Evolutionary conservation across 1,140 invertebrate species (phyloP).

Genomic region (Bombus terrestris): DNA sequence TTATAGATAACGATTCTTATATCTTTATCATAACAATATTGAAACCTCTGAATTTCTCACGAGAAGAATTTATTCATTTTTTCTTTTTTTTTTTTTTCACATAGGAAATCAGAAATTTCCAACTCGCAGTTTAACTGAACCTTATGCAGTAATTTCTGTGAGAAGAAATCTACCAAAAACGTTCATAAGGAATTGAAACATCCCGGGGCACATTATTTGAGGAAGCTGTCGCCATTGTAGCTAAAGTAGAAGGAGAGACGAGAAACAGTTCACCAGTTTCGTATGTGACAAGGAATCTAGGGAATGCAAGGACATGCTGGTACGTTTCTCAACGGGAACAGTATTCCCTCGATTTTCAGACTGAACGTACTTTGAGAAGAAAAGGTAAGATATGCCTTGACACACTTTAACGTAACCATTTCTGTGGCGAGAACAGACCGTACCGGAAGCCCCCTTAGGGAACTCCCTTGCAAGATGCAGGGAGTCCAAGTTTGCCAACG

Average conservation of each 20-base stretch:
- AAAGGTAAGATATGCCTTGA: slow-evolving; percentile 52
- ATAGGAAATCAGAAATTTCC: background rate
- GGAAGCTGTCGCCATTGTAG: background rate
- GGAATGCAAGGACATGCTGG: slow-evolving; percentile 16
- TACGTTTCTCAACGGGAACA: background rate
- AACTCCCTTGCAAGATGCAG: slow-evolving; percentile 50
- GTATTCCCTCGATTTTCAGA: slow-evolving; percentile 16
- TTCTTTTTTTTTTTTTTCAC: background rate
- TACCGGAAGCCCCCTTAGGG: slow-evolving; percentile 49
- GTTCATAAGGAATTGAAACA: slow-evolving; percentile 8
- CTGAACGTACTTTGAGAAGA: slow-evolving; percentile 10
- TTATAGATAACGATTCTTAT: background rate
- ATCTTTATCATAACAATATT: too few relatives aligned
- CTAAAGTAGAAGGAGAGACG: background rate
- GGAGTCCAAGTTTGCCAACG: slow-evolving; percentile 62
- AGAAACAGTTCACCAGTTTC: background rate
- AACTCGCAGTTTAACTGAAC: background rate
- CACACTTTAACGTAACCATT: slow-evolving; percentile 55
- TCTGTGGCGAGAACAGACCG: slow-evolving; percentile 41
- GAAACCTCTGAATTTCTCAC: background rate
- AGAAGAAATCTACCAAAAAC: background rate
- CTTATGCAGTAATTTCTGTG: background rate
- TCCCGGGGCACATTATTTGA: background rate
- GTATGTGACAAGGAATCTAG: slow-evolving; percentile 6
- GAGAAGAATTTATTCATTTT: background rate